Evolutionary conservation across 2,888 invertebrate genomes (phyloP).

Genomic region (Rhimphoctona megacephalus): DNA sequence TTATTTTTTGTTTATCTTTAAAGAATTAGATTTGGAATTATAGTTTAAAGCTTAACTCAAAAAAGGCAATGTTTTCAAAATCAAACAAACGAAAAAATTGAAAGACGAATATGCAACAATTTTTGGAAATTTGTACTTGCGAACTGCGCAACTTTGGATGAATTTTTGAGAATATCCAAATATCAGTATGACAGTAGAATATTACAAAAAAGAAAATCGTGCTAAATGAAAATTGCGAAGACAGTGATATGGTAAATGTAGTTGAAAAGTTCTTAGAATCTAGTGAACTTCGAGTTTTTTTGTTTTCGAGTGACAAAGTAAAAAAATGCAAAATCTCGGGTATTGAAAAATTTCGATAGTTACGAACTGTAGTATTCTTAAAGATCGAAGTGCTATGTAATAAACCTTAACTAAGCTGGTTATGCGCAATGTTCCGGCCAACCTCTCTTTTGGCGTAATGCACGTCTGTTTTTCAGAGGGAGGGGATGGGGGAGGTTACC

Average conservation of each 20-base stretch:
- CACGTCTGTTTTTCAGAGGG: constrained; percentile 36
- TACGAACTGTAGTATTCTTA: constrained; percentile 28
- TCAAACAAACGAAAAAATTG: not conserved
- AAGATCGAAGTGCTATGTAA: constrained; percentile 50
- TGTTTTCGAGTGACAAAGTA: not conserved
- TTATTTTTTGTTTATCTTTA: not conserved
- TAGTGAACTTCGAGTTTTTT: not conserved
- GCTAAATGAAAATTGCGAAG: not conserved
- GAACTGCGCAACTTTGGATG: not conserved
- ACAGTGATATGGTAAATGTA: not conserved
- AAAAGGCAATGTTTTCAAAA: not conserved
- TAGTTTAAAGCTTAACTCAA: not conserved
- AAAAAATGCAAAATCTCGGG: not conserved
- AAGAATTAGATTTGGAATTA: not conserved
- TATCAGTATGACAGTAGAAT: not conserved
- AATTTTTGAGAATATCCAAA: not conserved
- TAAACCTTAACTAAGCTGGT: constrained; percentile 45
- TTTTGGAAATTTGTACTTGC: not conserved
- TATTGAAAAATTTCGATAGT: constrained; percentile 22
- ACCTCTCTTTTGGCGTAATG: constrained; percentile 62
- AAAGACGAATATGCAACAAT: not conserved
- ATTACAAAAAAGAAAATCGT: not conserved
- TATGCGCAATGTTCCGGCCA: constrained; percentile 62
- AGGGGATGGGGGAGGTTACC: constrained; percentile 30
- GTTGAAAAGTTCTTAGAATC: not conserved